phyloP scores from a whole-genome alignment of 2,113 vertebrate genomes.

The Ictalurus furcatus region DNA sequence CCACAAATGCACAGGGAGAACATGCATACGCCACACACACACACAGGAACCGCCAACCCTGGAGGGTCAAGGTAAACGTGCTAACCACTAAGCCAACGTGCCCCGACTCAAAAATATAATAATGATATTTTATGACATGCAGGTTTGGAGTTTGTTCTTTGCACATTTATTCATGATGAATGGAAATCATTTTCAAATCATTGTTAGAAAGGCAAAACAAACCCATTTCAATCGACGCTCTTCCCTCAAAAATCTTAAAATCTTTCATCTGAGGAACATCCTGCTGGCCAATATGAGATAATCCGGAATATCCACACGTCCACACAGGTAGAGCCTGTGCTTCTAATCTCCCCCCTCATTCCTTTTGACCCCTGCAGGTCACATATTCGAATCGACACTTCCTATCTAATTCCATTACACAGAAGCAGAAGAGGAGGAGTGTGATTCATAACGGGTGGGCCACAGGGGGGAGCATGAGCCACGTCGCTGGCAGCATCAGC shows the following conservation, averaged over 20 bases:
- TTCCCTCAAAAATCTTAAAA: not conserved
- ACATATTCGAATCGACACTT: constrained; percentile 28
- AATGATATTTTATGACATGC: not conserved
- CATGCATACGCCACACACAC: too few relatives aligned
- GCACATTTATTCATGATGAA: not conserved
- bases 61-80: too few relatives aligned
- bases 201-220: not conserved
- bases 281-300: not conserved
- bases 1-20: too few relatives aligned
- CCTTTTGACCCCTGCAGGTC: constrained; percentile 38
- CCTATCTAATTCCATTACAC: constrained; percentile 38
- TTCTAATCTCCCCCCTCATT: not conserved
- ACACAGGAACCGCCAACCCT: too few relatives aligned
- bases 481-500: constrained; percentile 32
- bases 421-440: constrained; percentile 18
- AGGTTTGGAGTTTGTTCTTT: not conserved
- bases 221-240: not conserved
- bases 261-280: not conserved
- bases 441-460: constrained; percentile 51
- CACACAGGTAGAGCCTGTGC: not conserved
- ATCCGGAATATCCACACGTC: not conserved
- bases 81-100: too few relatives aligned
- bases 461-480: constrained; percentile 6
- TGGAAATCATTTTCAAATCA: not conserved
- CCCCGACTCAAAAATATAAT: not conserved